These are phyloP conservation scores for Beris chalybata DNA, from an alignment of 2,888 invertebrate species.

Conservation along the genomic window DNA sequence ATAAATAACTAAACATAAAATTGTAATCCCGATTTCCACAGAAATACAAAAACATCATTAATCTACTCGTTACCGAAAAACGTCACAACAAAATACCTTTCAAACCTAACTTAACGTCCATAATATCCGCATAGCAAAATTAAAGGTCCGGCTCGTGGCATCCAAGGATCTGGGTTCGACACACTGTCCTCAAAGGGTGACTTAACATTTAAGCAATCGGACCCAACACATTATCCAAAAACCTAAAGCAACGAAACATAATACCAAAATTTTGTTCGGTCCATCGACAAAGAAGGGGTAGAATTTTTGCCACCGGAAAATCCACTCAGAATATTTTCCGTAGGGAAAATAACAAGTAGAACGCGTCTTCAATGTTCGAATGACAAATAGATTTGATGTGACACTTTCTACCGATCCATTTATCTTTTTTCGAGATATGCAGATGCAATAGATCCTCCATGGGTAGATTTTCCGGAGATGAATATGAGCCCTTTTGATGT, in stretches of 20 bases:
- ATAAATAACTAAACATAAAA: too few species aligned
- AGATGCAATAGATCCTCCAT: constrained; percentile 20
- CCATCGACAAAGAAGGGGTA: constrained; percentile 11
- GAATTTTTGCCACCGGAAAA: background rate
- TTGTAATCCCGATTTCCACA: background rate
- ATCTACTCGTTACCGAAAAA: constrained; percentile 36
- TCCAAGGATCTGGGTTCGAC: too few species aligned
- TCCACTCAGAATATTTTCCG: background rate
- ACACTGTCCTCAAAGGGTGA: constrained; percentile 17
- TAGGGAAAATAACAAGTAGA: background rate
- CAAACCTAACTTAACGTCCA: constrained; percentile 30
- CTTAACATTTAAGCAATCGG: constrained; percentile 31
- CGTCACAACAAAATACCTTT: constrained; percentile 39
- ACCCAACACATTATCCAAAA: background rate
- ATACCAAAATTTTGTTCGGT: constrained; percentile 15
- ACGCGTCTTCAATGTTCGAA: constrained; percentile 34
- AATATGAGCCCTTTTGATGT: background rate
- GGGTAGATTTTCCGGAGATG: background rate
- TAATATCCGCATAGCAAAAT: background rate
- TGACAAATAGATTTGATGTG: constrained; percentile 40
- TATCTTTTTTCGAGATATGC: constrained; percentile 37
- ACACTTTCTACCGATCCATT: constrained; percentile 39
- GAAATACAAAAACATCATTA: constrained; percentile 32
- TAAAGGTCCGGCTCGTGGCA: constrained; percentile 1
- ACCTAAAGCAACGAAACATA: background rate